Percentiles rank a stretch among this genome's conserved stretches.
These are phyloP conservation scores for Dryoscopus gambensis DNA, from an alignment of 2,113 vertebrate species.

Conservation along the genomic window DNA sequence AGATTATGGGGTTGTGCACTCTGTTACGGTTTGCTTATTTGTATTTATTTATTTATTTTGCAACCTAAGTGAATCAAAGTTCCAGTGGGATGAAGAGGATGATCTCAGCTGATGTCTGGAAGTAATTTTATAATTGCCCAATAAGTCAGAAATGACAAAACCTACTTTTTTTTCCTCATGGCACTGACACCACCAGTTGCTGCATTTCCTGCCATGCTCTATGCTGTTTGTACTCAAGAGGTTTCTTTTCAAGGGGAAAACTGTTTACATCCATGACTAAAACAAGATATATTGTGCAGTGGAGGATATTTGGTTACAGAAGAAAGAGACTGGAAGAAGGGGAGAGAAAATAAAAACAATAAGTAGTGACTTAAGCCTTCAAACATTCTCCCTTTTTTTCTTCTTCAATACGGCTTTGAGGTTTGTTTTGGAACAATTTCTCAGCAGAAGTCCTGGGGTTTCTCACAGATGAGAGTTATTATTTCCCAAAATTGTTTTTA, in stretches of 20 bases:
- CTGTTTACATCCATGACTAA: not conserved
- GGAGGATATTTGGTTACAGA: constrained; percentile 2
- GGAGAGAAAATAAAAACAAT: constrained; percentile 1
- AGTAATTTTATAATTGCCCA: constrained; percentile 42
- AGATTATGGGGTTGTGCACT: constrained; percentile 16
- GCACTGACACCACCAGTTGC: not conserved
- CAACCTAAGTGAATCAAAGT: not conserved
- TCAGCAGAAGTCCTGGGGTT: not conserved
- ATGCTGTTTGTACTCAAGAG: not conserved
- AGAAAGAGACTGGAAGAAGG: not conserved
- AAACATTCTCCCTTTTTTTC: not conserved
- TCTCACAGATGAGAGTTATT: not conserved
- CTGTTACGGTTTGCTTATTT: constrained; percentile 32
- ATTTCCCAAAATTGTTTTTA: not conserved
- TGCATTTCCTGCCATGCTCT: not conserved
- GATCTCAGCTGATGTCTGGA: constrained; percentile 39
- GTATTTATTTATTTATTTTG: constrained; percentile 21
- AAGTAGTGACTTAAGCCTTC: not conserved
- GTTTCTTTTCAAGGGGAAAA: not conserved
- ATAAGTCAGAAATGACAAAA: constrained; percentile 35
- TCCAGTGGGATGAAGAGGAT: constrained; percentile 4
- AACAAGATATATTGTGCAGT: not conserved
- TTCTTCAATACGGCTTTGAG: not conserved
- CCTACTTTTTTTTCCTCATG: not conserved
- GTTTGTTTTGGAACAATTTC: not conserved